These are phyloP conservation scores for Diadophis punctatus DNA, from an alignment of 2,113 vertebrate species.

Conservation along the genomic window DNA sequence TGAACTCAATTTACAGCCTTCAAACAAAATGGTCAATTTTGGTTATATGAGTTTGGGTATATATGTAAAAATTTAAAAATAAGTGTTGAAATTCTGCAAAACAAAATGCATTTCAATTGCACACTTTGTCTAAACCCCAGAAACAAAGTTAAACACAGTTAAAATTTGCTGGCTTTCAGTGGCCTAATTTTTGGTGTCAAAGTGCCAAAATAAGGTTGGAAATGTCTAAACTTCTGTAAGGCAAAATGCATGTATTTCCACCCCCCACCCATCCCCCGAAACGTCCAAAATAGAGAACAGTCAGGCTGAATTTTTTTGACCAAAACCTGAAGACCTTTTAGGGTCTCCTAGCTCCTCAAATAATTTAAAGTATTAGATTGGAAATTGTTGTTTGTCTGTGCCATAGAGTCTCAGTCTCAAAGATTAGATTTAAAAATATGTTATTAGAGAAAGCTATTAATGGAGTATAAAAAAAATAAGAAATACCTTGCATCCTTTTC, in stretches of 20 bases:
- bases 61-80: neutral
- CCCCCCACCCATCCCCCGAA: neutral
- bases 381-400: neutral
- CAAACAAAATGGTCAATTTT: neutral
- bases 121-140: neutral
- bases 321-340: neutral
- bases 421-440: neutral
- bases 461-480: neutral
- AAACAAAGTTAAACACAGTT: neutral
- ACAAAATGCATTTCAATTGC: neutral
- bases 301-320: neutral
- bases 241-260: neutral
- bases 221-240: neutral
- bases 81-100: neutral
- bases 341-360: neutral
- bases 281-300: neutral
- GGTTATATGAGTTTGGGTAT: neutral
- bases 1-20: neutral
- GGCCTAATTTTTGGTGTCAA: neutral
- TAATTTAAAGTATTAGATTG: neutral
- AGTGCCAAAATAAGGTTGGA: neutral
- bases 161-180: neutral
- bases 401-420: neutral
- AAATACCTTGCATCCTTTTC: conserved; percentile 86
- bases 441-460: neutral